These are phyloP conservation scores for Drosophila eugracilis DNA, from an alignment of 1,140 invertebrate species.

Conservation along the genomic window DNA sequence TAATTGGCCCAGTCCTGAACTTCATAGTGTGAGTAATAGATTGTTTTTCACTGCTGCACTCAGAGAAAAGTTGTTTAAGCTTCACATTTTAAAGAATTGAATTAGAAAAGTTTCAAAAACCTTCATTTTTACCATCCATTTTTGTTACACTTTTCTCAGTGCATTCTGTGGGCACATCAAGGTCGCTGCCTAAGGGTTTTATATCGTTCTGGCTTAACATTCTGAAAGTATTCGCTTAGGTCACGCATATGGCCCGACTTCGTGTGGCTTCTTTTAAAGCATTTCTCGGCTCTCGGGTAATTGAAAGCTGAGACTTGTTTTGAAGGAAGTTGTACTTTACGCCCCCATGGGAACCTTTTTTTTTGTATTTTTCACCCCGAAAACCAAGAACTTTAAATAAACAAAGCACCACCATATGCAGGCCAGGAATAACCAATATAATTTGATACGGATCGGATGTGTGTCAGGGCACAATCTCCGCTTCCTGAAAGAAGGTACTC, in stretches of 20 bases:
- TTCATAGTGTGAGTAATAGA: slow-evolving; percentile 62
- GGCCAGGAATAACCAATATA: slow-evolving; percentile 37
- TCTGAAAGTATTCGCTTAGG: slow-evolving; percentile 35
- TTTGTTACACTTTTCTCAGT: background rate
- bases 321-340: slow-evolving; percentile 44
- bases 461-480: slow-evolving; percentile 61
- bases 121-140: no score
- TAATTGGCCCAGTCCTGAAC: slow-evolving; percentile 39
- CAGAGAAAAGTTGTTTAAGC: background rate
- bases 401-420: slow-evolving; percentile 6
- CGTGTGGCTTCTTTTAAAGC: slow-evolving; percentile 21
- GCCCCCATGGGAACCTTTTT: background rate
- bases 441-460: slow-evolving; percentile 76
- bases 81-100: background rate
- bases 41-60: slow-evolving; percentile 24
- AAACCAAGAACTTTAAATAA: background rate
- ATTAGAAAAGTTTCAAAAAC: no score
- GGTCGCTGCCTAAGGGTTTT: slow-evolving; percentile 43
- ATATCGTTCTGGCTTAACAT: slow-evolving; percentile 29
- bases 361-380: slow-evolving; percentile 24
- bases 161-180: slow-evolving; percentile 45
- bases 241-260: slow-evolving; percentile 43
- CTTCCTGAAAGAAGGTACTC: slow-evolving; percentile 57
- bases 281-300: slow-evolving; percentile 6
- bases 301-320: slow-evolving; percentile 43